Evolutionary conservation across 2,888 invertebrate species (phyloP), one percentile per base, ranked within the genome.

Genomic region (Heliconius ismenius): DNA sequence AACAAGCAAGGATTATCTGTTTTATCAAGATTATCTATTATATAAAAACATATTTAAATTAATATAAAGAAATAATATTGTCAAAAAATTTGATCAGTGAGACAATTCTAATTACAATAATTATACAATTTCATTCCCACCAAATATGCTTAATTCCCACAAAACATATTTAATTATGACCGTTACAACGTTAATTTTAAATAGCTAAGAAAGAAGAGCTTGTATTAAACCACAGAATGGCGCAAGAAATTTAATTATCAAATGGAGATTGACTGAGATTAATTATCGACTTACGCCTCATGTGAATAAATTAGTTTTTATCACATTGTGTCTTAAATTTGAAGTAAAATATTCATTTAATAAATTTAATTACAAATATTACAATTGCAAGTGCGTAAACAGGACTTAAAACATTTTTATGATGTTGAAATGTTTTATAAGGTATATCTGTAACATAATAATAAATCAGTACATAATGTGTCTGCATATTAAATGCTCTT

Each of bases 211-310:
- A 54, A 60, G 36, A 26, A n/a, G n/a, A n/a, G 13, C 21, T 65
- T 67, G 54, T 69, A 76, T 72, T 64, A 72, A 76, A 64, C 58
- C 67, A 26, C 60, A 70, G 26, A 24, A 32, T n/a, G 9, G 18
- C 49, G 54, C 49, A 73, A 74, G 36, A 49, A 49, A 21, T 49
- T 49, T 49, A 49, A 49, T 49, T 49, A 49, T 49, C 18, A 49
- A 64, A 69, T 62, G 13, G 39, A 67, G 73, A 68, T 58, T 69
- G 63, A 64, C 62, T 73, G 11, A 73, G 54, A 74, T 76, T 74
- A 76, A 76, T 69, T 76, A 73, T 73, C 24, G 26, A 24, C 26
- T 69, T 60, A 54, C 54, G 68, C 13, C 11, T 36, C 26, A 54
- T 68, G 73, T 63, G 32, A 54, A 73, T 62, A 63, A 69, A 63